Percentiles rank a stretch among this genome's conserved stretches.
These are phyloP conservation scores for Hirtodrosophila histrioides DNA, from an alignment of 2,888 invertebrate genomes.

Conservation along the genomic window DNA sequence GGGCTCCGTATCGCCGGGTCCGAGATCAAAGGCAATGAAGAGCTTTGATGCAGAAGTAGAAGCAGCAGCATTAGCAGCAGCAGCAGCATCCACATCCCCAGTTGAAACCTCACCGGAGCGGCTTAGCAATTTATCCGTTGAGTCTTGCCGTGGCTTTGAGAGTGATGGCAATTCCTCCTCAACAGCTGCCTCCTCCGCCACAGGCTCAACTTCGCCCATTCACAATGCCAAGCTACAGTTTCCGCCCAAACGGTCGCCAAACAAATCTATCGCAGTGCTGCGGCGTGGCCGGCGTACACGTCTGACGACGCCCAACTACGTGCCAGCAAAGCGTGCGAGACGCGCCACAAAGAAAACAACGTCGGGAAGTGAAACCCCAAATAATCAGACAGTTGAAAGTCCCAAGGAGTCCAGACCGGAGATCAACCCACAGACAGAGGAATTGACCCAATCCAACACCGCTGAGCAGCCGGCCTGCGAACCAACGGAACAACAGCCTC, in stretches of 20 bases:
- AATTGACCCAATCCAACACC: not conserved
- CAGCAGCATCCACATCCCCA: slow-evolving; percentile 1
- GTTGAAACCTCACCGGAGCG: slow-evolving; percentile 37
- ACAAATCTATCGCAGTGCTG: not conserved
- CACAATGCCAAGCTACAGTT: slow-evolving; percentile 12
- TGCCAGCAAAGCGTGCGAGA: slow-evolving; percentile 26
- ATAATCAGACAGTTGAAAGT: not conserved
- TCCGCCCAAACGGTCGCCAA: slow-evolving; percentile 39
- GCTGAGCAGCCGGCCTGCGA: not conserved
- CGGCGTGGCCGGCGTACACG: slow-evolving; percentile 37
- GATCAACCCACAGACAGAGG: not conserved
- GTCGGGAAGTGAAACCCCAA: not conserved
- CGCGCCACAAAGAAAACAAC: not conserved
- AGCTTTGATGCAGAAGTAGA: not conserved
- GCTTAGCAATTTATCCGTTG: slow-evolving; percentile 63
- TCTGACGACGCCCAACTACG: slow-evolving; percentile 1
- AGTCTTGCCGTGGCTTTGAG: slow-evolving; percentile 50
- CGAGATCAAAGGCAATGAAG: not conserved
- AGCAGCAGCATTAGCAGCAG: not conserved
- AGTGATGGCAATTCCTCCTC: slow-evolving; percentile 38
- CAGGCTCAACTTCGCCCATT: not conserved
- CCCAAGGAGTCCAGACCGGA: not conserved
- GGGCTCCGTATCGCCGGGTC: not conserved
- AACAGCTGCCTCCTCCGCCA: slow-evolving; percentile 13
- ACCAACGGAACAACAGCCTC: not conserved